A percentile compares a stretch with the other conserved stretches of the same genome.
phyloP scores from a whole-genome alignment of 1,140 invertebrate species.

The Ptiloglossa arizonensis region DNA sequence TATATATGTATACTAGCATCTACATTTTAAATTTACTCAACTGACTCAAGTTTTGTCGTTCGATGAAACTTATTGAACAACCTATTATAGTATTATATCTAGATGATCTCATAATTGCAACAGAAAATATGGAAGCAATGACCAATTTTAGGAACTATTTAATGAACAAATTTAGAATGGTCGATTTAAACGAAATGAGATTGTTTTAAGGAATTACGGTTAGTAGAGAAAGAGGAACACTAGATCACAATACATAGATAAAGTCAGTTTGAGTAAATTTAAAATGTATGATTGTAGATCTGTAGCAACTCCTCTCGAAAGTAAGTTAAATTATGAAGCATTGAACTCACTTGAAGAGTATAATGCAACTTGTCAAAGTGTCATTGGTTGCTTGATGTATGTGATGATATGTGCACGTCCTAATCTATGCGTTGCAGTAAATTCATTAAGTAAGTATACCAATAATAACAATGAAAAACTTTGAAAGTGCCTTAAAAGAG shows the following conservation, averaged over 20 bases:
- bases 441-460: conserved; percentile 10
- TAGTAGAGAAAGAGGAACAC: not conserved
- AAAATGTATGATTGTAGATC: not conserved
- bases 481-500: not conserved
- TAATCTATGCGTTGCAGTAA: conserved; percentile 9
- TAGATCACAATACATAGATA: conserved; percentile 5
- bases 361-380: conserved; percentile 2
- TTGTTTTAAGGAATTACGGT: conserved; percentile 2
- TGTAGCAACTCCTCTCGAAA: not conserved
- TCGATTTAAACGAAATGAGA: not conserved
- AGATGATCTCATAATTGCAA: conserved; percentile 50
- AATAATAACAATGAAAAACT: not conserved
- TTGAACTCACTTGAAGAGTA: conserved; percentile 5
- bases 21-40: too few species aligned
- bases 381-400: conserved; percentile 31
- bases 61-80: too few species aligned
- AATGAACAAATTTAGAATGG: conserved; percentile 1
- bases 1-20: too few species aligned
- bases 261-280: conserved; percentile 6
- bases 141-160: conserved; percentile 41
- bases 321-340: not conserved
- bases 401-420: conserved; percentile 1
- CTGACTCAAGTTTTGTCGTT: too few species aligned
- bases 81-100: conserved; percentile 51
- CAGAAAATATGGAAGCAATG: conserved; percentile 39